Evolutionary conservation across 2,888 invertebrate genomes (phyloP).

Genomic region (Chymomyza amoena): DNA sequence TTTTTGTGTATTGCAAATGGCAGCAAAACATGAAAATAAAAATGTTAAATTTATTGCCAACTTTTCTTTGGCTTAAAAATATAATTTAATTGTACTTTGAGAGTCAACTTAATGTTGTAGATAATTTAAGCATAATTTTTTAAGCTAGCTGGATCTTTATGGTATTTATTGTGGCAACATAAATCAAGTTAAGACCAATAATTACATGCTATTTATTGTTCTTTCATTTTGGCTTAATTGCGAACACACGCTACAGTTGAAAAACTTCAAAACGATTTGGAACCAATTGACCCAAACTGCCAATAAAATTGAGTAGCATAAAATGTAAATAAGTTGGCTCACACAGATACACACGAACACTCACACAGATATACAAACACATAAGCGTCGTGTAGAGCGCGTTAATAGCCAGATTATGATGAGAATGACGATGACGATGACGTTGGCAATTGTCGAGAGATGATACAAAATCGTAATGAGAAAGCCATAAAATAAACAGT

Average conservation of each 20-base stretch:
- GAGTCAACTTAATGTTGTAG: neutral
- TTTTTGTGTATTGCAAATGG: neutral
- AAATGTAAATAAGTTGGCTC: constrained; percentile 61
- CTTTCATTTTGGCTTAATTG: neutral
- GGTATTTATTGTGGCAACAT: neutral
- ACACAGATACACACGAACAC: neutral
- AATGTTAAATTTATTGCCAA: neutral
- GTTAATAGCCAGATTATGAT: constrained; percentile 69
- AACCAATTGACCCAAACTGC: constrained; percentile 70
- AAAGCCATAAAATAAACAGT: constrained; percentile 73
- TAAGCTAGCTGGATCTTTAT: neutral
- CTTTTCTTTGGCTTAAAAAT: neutral
- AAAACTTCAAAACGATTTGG: constrained; percentile 16
- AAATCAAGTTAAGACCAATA: constrained; percentile 21
- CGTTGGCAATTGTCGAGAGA: constrained; percentile 58
- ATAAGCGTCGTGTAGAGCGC: neutral
- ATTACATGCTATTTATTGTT: neutral
- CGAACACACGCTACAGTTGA: neutral
- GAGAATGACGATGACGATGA: constrained; percentile 41
- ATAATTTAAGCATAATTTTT: neutral
- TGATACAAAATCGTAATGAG: constrained; percentile 57
- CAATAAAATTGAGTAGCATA: constrained; percentile 64
- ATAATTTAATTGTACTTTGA: neutral
- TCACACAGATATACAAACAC: constrained; percentile 19
- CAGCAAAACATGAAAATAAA: neutral